phyloP scores from a whole-genome alignment of 2,797 vertebrate species.

The Salmo trutta region DNA sequence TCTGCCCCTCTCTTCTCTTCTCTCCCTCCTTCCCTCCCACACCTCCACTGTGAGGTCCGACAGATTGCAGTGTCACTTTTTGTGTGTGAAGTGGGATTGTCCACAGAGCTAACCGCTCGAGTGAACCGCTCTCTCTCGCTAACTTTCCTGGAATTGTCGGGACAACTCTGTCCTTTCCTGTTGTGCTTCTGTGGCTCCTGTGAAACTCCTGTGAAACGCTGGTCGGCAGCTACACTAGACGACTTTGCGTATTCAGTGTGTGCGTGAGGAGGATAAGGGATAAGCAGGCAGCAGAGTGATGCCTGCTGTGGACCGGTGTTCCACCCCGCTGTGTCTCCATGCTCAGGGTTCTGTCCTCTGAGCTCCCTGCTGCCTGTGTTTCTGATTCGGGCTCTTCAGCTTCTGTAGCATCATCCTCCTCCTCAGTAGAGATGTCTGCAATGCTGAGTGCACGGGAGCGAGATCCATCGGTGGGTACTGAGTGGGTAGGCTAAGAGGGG shows the following conservation, averaged over 20 bases:
- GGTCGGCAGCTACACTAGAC: conserved; percentile 45
- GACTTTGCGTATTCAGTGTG: conserved; percentile 37
- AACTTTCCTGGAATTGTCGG: conserved; percentile 84
- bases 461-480: conserved; percentile 78
- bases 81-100: conserved; percentile 2
- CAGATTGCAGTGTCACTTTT: conserved; percentile 57
- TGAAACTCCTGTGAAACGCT: conserved; percentile 47
- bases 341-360: conserved; percentile 25
- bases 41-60: conserved; percentile 49
- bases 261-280: neutral
- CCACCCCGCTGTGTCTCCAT: conserved; percentile 44
- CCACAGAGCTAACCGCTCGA: conserved; percentile 30
- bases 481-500: neutral
- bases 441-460: conserved; percentile 57
- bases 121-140: neutral
- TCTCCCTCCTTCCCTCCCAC: conserved; percentile 8
- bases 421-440: conserved; percentile 65
- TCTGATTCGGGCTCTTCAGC: conserved; percentile 26
- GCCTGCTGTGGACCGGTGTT: conserved; percentile 46
- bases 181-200: conserved; percentile 68
- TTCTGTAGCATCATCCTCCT: conserved; percentile 20
- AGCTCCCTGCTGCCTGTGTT: conserved; percentile 4
- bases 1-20: neutral
- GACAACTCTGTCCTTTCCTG: conserved; percentile 80
- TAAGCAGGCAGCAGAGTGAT: conserved; percentile 16